Conservation (phyloP, 2,888 invertebrate species). For the Dyspetes luteomarginatus region DNA sequence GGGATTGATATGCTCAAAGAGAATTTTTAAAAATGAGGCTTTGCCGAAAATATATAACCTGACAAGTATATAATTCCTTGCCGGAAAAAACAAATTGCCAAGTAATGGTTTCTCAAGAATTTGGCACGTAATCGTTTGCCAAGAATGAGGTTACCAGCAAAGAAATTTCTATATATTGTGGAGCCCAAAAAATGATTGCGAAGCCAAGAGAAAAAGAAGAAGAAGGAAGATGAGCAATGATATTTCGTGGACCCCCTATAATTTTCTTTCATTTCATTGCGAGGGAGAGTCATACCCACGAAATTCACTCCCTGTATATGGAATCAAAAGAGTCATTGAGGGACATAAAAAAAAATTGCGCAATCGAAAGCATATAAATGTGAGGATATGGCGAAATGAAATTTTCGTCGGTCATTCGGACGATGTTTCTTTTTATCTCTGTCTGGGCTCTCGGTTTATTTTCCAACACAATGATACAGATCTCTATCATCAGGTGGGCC, state of each 20-base stretch:
- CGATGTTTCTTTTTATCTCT: no score
- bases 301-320: neutral
- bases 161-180: neutral
- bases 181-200: neutral
- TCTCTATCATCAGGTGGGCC: constrained; percentile 8
- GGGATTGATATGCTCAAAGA: no score
- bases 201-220: neutral
- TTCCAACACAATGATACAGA: constrained; percentile 2
- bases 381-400: neutral
- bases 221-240: constrained; percentile 31
- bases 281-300: neutral
- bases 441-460: neutral
- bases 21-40: no score
- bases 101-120: no score
- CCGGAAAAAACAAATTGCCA: no score
- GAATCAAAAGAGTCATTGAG: constrained; percentile 4
- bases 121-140: no score
- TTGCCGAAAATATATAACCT: no score
- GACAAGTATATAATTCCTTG: no score
- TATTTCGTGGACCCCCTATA: constrained; percentile 45
- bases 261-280: constrained; percentile 47
- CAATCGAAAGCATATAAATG: constrained; percentile 40
- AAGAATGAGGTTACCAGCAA: neutral
- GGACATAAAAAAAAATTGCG: constrained; percentile 28
- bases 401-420: constrained; percentile 27